A percentile compares a stretch with the other conserved stretches of the same genome.
phyloP scores from a whole-genome alignment of 2,797 vertebrate genomes.

The Poecilia picta region DNA sequence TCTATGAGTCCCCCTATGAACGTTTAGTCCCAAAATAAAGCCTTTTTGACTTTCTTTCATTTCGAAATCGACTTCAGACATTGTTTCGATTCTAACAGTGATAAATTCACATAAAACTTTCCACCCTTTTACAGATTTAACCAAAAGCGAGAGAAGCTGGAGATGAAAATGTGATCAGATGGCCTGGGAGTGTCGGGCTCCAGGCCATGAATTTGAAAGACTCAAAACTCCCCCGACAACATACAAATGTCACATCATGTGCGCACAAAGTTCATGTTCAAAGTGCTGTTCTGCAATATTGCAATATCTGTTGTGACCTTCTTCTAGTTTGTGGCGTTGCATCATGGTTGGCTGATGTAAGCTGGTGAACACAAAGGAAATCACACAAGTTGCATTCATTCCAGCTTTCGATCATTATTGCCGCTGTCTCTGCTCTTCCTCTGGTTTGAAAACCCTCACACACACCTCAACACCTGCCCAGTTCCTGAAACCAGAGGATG shows the following conservation, averaged over 20 bases:
- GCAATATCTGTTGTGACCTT: conserved; percentile 37
- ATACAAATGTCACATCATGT: conserved; percentile 50
- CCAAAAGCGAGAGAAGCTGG: conserved; percentile 18
- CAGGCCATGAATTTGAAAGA: conserved; percentile 4
- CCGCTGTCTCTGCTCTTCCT: conserved; percentile 30
- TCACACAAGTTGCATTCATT: conserved; percentile 20
- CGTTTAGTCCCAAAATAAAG: not conserved
- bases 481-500: conserved; percentile 11
- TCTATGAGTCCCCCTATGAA: not conserved
- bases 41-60: not conserved
- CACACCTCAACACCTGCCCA: conserved; percentile 41
- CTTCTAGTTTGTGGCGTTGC: conserved; percentile 48
- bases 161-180: conserved; percentile 20
- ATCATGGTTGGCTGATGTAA: conserved; percentile 70
- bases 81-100: not conserved
- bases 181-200: conserved; percentile 6
- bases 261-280: conserved; percentile 48
- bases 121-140: not conserved
- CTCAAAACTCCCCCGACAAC: conserved; percentile 33
- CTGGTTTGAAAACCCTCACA: conserved; percentile 29
- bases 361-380: conserved; percentile 53
- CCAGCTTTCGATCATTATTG: conserved; percentile 27
- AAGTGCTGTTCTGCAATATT: conserved; percentile 39
- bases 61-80: not conserved
- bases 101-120: not conserved